Percentiles rank a stretch among this genome's conserved stretches.
Evolutionary conservation across 2,888 invertebrate genomes (phyloP).

Genomic region (Drosophila borborema): DNA sequence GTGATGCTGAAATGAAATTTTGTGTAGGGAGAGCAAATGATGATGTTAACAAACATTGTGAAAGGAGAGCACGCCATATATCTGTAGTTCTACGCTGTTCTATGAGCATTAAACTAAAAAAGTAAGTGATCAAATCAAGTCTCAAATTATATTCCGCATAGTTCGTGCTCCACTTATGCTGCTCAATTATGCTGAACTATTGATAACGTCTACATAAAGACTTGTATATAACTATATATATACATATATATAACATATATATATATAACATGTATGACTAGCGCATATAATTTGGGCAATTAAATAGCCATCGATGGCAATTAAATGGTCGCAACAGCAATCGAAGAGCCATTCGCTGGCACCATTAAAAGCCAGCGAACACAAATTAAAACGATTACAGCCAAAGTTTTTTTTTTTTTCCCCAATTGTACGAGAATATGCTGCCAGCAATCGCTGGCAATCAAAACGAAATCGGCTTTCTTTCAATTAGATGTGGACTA

Average conservation of each 20-base stretch:
- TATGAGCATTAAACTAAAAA: no score
- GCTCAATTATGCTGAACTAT: no score
- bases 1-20: no score
- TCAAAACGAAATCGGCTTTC: constrained; percentile 13
- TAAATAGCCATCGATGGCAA: constrained; percentile 39
- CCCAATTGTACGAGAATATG: constrained; percentile 33
- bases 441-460: constrained; percentile 25
- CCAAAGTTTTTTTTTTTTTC: constrained; percentile 47
- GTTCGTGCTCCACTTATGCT: no score
- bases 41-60: no score
- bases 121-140: no score
- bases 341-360: constrained; percentile 60
- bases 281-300: constrained; percentile 34
- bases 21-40: no score
- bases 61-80: no score
- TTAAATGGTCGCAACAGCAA: constrained; percentile 63
- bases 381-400: constrained; percentile 66
- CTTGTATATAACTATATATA: background rate
- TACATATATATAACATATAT: background rate
- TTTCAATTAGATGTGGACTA: constrained; percentile 42
- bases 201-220: no score
- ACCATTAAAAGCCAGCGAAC: constrained; percentile 70
- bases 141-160: no score
- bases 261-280: background rate
- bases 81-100: no score